A percentile compares a stretch with the other conserved stretches of the same genome.
phyloP scores from a whole-genome alignment of 2,113 vertebrate species.

The Chitala chitala region DNA sequence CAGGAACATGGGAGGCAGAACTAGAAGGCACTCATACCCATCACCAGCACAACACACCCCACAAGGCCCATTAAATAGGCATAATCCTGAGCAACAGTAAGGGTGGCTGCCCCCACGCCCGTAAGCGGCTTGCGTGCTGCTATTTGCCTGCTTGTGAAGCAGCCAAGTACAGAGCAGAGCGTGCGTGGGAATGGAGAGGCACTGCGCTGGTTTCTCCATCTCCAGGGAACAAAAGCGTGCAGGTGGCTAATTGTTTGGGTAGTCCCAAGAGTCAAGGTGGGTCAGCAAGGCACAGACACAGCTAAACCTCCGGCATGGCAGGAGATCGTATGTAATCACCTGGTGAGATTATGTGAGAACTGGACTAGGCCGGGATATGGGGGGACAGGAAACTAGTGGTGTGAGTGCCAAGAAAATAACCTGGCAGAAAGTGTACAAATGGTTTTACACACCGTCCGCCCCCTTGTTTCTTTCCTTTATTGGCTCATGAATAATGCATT shows the following conservation, averaged over 20 bases:
- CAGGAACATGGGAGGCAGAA: neutral
- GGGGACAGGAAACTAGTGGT: neutral
- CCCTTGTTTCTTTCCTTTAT: conserved; percentile 62
- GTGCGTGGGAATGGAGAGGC: conserved; percentile 61
- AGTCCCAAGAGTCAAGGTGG: too few relatives aligned
- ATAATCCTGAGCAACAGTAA: too few relatives aligned
- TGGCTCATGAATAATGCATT: conserved; percentile 92
- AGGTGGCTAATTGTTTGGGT: too few relatives aligned
- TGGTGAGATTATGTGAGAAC: neutral
- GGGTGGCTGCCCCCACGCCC: too few relatives aligned
- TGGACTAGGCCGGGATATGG: neutral
- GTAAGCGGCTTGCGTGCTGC: too few relatives aligned
- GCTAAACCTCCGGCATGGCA: neutral
- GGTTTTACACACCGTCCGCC: conserved; percentile 52
- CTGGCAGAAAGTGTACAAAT: conserved; percentile 54
- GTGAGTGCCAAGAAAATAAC: neutral
- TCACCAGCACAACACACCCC: neutral
- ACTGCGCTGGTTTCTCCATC: neutral
- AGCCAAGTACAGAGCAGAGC: conserved; percentile 55
- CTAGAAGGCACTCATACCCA: neutral
- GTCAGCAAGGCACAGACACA: too few relatives aligned
- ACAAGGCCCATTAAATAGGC: neutral
- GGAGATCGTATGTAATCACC: neutral
- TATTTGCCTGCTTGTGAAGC: neutral
- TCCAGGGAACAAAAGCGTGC: neutral